Evolutionary conservation across 2,888 invertebrate species (phyloP).

Genomic region (Cataglyphis albicans): DNA sequence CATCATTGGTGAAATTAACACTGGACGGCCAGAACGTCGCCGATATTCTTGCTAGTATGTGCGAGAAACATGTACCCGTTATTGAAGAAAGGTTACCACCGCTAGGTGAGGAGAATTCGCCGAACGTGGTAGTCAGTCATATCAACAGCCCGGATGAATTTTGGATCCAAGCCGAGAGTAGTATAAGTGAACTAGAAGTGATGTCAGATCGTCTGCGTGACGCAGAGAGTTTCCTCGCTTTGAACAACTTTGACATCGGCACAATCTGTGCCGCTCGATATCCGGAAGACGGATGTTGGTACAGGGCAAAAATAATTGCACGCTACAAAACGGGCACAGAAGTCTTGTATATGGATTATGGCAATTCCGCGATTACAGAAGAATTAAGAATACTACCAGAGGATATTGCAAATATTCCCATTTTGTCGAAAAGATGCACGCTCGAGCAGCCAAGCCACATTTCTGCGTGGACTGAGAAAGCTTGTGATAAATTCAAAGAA

Average conservation of each 20-base stretch:
- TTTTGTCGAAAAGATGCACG: conserved; percentile 89
- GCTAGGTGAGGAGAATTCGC: conserved; percentile 80
- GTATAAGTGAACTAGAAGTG: conserved; percentile 87
- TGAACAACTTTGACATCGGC: conserved; percentile 87
- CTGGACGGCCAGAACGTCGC: conserved; percentile 88
- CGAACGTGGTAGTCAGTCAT: conserved; percentile 76
- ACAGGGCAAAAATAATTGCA: conserved; percentile 89
- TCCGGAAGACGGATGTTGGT: conserved; percentile 90
- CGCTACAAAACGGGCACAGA: conserved; percentile 88
- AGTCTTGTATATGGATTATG: conserved; percentile 91
- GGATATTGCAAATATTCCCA: conserved; percentile 88
- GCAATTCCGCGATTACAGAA: conserved; percentile 88
- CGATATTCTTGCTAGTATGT: conserved; percentile 86
- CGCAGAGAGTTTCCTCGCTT: conserved; percentile 87
- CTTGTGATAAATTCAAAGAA: conserved; percentile 89
- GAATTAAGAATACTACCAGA: conserved; percentile 89
- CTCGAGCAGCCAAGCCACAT: conserved; percentile 88
- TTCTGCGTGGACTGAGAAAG: conserved; percentile 89
- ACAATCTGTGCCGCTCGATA: conserved; percentile 89
- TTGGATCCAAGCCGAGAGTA: conserved; percentile 84
- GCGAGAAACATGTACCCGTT: conserved; percentile 50
- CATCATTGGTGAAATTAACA: conserved; percentile 90
- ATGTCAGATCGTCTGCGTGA: conserved; percentile 88
- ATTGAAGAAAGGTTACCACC: conserved; percentile 80
- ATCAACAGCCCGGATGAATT: conserved; percentile 81